Conservation (phyloP, 1,140 invertebrate genomes). For the Scaptomyza montana region DNA sequence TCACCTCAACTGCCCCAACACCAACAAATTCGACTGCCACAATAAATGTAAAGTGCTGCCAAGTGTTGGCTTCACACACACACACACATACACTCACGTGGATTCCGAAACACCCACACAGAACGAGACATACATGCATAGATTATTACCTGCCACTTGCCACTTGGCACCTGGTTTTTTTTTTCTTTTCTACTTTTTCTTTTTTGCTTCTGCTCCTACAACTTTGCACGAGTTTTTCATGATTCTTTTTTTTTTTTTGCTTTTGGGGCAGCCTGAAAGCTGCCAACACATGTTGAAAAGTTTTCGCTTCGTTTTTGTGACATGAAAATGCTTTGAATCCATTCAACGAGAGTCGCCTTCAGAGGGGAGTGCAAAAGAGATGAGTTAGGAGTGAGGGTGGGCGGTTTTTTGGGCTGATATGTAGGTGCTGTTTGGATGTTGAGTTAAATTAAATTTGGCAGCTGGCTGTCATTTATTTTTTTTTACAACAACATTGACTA, state of each 20-base stretch:
- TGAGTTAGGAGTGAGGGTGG: too few species aligned
- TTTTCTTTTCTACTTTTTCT: conserved; percentile 19
- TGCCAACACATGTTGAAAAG: conserved; percentile 81
- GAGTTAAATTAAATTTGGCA: conserved; percentile 75
- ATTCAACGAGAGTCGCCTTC: conserved; percentile 55
- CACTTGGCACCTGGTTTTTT: conserved; percentile 73
- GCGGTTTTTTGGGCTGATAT: neutral
- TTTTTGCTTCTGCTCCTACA: conserved; percentile 21
- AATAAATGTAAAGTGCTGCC: conserved; percentile 81
- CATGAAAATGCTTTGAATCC: conserved; percentile 81
- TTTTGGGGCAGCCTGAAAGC: conserved; percentile 52
- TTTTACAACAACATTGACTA: conserved; percentile 58
- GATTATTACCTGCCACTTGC: conserved; percentile 81
- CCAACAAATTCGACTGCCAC: conserved; percentile 58
- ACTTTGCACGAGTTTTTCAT: conserved; percentile 72
- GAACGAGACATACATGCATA: conserved; percentile 63
- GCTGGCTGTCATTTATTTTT: conserved; percentile 59
- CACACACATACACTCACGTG: neutral
- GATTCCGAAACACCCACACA: neutral
- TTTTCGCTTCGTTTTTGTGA: conserved; percentile 75
- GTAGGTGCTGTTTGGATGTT: conserved; percentile 6
- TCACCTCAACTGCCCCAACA: neutral
- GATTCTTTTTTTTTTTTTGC: conserved; percentile 39
- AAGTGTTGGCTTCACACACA: conserved; percentile 58
- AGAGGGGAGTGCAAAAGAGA: too few species aligned